phyloP scores from a whole-genome alignment of 2,888 invertebrate species.

The Poecilobothrus nobilitatus region DNA sequence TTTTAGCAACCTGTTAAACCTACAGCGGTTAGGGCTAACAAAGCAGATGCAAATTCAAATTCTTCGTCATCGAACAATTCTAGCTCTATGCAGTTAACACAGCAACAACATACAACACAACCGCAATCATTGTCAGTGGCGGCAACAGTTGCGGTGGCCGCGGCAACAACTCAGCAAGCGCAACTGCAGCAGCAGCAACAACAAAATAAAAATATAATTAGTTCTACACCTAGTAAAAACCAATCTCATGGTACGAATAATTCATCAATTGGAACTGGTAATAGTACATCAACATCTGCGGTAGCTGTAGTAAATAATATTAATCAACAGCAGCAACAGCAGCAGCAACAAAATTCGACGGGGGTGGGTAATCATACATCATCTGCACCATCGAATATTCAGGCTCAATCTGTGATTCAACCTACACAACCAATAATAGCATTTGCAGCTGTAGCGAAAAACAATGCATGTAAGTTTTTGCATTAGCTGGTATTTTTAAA shows the following conservation, averaged over 20 bases:
- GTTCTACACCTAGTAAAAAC: conserved; percentile 45
- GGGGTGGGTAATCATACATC: conserved; percentile 29
- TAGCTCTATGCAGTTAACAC: conserved; percentile 11
- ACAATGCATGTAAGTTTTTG: conserved; percentile 43
- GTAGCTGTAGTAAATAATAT: conserved; percentile 23
- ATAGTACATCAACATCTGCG: conserved; percentile 22
- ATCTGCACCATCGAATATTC: conserved; percentile 33
- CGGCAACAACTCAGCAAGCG: conserved; percentile 48
- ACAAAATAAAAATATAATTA: conserved; percentile 33
- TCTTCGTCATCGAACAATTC: conserved; percentile 27
- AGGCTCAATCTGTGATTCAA: conserved; percentile 45
- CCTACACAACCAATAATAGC: conserved; percentile 42
- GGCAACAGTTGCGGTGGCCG: conserved; percentile 45
- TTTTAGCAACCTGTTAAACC: conserved; percentile 73
- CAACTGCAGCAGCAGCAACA: conserved; percentile 35
- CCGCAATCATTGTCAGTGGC: conserved; percentile 42
- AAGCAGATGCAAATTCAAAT: conserved; percentile 25
- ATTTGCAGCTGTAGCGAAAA: conserved; percentile 58
- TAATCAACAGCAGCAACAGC: conserved; percentile 18
- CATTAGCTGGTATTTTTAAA: background rate
- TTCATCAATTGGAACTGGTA: conserved; percentile 22
- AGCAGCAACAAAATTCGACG: conserved; percentile 22
- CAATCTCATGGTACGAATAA: conserved; percentile 26
- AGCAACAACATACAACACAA: conserved; percentile 36
- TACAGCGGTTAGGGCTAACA: conserved; percentile 64